Evolutionary conservation across 2,888 invertebrate species (phyloP).

Genomic region (Sthenelais limicola): DNA sequence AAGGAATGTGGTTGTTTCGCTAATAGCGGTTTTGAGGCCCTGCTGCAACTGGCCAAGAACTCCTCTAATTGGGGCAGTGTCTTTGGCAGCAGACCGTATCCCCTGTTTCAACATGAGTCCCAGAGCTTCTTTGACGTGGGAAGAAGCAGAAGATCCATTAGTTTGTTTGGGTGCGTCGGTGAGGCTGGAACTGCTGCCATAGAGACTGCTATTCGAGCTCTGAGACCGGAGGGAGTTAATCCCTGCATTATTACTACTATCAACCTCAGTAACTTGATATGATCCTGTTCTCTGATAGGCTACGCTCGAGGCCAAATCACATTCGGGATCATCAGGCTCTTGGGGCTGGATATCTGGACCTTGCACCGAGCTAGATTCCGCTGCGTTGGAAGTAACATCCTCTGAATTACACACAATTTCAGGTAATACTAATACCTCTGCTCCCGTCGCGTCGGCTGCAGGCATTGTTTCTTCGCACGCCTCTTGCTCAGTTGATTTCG

Average conservation of each 20-base stretch:
- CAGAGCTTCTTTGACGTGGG: background rate
- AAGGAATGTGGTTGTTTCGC: slow-evolving; percentile 21
- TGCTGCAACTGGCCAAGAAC: slow-evolving; percentile 9
- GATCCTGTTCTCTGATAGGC: background rate
- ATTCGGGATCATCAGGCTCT: background rate
- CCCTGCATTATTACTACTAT: background rate
- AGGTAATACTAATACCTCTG: too few relatives aligned
- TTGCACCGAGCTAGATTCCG: too few relatives aligned
- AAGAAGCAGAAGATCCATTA: too few relatives aligned
- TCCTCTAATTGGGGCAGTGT: slow-evolving; percentile 1
- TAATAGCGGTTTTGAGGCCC: background rate
- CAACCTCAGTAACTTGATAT: background rate
- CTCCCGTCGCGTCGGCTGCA: background rate
- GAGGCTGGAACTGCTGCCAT: too few relatives aligned
- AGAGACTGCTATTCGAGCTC: too few relatives aligned
- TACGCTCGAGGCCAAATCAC: slow-evolving; percentile 10
- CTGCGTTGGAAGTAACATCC: too few relatives aligned
- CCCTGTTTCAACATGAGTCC: slow-evolving; percentile 26
- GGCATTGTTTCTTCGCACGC: background rate
- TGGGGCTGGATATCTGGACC: too few relatives aligned
- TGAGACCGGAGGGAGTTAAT: too few relatives aligned
- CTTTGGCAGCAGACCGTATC: slow-evolving; percentile 20
- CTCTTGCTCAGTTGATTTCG: background rate
- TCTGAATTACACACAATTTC: too few relatives aligned
- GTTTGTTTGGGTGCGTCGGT: too few relatives aligned